Evolutionary conservation across 1,140 invertebrate genomes (phyloP), one percentile per base, ranked within the genome.

Genomic region (Camponotus vicinus): DNA sequence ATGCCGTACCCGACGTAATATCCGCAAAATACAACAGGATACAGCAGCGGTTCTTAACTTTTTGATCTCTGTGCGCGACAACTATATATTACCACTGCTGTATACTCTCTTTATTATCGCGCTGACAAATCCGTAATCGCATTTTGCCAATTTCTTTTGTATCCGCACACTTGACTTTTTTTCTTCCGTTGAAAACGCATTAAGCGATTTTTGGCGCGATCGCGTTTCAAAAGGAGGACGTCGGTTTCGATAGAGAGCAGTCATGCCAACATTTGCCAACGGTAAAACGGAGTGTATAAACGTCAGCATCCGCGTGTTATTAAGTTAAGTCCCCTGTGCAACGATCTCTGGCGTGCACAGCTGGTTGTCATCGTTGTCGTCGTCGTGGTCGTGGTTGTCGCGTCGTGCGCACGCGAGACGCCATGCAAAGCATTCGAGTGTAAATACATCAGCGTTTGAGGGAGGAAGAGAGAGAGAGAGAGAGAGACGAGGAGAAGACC

Each of bases 221-320:
- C 70, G 18, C 9, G 11, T 45, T 45, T 42, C 6, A 57, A 59
- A 21, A 34, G 18, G 32, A 37, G 18, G 57, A 40, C 15, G 27
- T 45, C 42, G 15, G 11, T 9, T 3, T 18, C 15, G 18, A n/a
- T 15, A 21, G 21, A 66, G 45, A 57, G 77, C 70, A 45, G 61
- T 69, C 59, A 86, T 61, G 77, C 67, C 86, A 52, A 75, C 87
- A 83, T 83, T 89, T 55, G 63, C 88, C 79, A 18, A 45, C 84
- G 75, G 79, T 86, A 66, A 85, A 88, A 85, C 55, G 18, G 78
- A 91, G 89, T 89, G 89, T 90, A 92, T 91, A 88, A 87, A 84
- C 82, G 86, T 77, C 71, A 84, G 11, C 45, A 77, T 49, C 61
- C 59, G 45, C 18, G 49, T 79, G 70, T 90, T 90, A 90, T 90